These are phyloP conservation scores for Lethrus apterus DNA, from an alignment of 1,140 invertebrate genomes.

Conservation along the genomic window DNA sequence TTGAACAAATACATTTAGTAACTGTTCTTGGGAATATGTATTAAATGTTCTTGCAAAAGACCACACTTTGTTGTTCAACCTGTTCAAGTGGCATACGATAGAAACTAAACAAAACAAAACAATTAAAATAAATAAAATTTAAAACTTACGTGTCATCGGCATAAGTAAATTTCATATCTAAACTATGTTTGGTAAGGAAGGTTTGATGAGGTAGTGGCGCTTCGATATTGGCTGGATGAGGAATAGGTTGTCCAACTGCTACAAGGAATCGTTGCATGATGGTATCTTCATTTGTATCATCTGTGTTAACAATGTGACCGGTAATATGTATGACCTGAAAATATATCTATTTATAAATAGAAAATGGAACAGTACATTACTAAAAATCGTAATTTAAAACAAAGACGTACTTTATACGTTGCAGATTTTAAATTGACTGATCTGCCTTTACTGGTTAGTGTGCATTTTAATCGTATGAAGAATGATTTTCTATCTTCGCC, in stretches of 20 bases:
- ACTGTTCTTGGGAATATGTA: too few species aligned
- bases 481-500: constrained; percentile 44
- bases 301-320: constrained; percentile 61
- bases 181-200: constrained; percentile 83
- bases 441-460: constrained; percentile 80
- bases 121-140: too few species aligned
- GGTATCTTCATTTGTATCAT: constrained; percentile 36
- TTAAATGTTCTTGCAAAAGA: too few species aligned
- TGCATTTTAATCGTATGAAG: constrained; percentile 85
- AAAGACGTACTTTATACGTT: constrained; percentile 72
- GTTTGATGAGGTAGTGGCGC: constrained; percentile 79
- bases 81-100: too few species aligned
- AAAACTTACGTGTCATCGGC: constrained; percentile 83
- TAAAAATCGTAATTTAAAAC: background rate
- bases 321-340: constrained; percentile 80
- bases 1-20: too few species aligned
- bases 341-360: background rate
- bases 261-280: constrained; percentile 54
- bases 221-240: constrained; percentile 89
- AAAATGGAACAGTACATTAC: background rate
- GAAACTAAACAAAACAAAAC: too few species aligned
- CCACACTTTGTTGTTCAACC: too few species aligned
- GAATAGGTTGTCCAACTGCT: constrained; percentile 79
- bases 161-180: constrained; percentile 92
- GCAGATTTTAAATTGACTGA: constrained; percentile 90